Evolutionary conservation across 2,888 invertebrate species (phyloP).

Genomic region (Nomada ruficornis): DNA sequence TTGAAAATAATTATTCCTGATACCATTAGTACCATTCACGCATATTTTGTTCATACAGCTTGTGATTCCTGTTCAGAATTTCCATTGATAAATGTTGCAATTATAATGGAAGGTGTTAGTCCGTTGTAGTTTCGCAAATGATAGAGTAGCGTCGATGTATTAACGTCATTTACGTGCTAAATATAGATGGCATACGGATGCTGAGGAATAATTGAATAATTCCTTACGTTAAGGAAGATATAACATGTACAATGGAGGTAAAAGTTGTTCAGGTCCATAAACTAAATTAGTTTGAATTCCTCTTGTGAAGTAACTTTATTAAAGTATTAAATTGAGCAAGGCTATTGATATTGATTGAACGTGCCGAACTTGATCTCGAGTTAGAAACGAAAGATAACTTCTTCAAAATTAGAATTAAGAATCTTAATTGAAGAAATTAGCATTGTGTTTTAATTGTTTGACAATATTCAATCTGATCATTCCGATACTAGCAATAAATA

Average conservation of each 20-base stretch:
- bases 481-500: no score
- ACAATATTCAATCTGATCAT: no score
- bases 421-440: no score
- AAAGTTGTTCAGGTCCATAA: neutral
- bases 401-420: no score
- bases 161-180: neutral
- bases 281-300: constrained; percentile 20
- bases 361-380: no score
- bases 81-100: neutral
- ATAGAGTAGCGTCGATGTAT: neutral
- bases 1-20: neutral
- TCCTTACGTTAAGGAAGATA: neutral
- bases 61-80: neutral
- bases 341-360: neutral
- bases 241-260: neutral
- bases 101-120: neutral
- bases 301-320: constrained; percentile 14
- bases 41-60: neutral
- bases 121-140: neutral
- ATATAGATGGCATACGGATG: neutral
- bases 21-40: neutral
- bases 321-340: constrained; percentile 3
- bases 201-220: neutral
- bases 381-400: neutral
- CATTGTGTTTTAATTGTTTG: no score